phyloP scores from a whole-genome alignment of 2,888 invertebrate genomes.

The Brenthis hecate region DNA sequence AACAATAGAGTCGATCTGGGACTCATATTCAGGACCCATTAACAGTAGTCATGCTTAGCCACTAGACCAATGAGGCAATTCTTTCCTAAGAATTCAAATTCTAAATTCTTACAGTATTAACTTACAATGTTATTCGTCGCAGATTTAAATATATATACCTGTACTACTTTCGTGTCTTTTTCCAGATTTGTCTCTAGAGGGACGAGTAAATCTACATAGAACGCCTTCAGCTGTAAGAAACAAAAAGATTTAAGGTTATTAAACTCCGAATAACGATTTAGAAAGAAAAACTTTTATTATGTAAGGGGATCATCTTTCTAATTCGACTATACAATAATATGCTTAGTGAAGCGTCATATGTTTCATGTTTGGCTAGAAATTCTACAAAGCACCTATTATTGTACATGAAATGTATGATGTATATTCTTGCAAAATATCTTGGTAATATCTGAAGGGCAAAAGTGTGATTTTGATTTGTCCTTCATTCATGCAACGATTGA shows the following conservation, averaged over 20 bases:
- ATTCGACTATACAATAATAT: constrained; percentile 20
- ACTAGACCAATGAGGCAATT: too few species aligned
- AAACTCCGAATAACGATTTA: constrained; percentile 28
- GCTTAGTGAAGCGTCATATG: constrained; percentile 6
- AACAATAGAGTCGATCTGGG: too few species aligned
- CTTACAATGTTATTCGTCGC: not conserved
- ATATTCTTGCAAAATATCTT: not conserved
- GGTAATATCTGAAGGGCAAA: too few species aligned
- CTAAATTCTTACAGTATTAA: too few species aligned
- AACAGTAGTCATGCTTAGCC: too few species aligned
- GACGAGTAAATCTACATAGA: constrained; percentile 95
- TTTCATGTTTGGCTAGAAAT: constrained; percentile 16
- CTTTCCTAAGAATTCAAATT: too few species aligned
- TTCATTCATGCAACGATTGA: too few species aligned
- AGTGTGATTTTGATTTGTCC: too few species aligned
- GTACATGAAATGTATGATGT: not conserved
- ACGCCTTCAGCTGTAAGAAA: constrained; percentile 91
- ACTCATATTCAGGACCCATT: too few species aligned
- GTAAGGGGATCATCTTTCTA: constrained; percentile 29
- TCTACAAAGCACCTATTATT: constrained; percentile 7
- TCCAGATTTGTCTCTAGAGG: constrained; percentile 96
- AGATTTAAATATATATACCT: constrained; percentile 75
- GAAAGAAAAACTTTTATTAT: constrained; percentile 36
- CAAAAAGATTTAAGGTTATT: constrained; percentile 40
- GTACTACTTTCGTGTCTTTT: constrained; percentile 96